Percentiles rank a stretch among this genome's conserved stretches.
These are phyloP conservation scores for Eupithecia exiguata DNA, from an alignment of 2,888 invertebrate species.

Conservation along the genomic window DNA sequence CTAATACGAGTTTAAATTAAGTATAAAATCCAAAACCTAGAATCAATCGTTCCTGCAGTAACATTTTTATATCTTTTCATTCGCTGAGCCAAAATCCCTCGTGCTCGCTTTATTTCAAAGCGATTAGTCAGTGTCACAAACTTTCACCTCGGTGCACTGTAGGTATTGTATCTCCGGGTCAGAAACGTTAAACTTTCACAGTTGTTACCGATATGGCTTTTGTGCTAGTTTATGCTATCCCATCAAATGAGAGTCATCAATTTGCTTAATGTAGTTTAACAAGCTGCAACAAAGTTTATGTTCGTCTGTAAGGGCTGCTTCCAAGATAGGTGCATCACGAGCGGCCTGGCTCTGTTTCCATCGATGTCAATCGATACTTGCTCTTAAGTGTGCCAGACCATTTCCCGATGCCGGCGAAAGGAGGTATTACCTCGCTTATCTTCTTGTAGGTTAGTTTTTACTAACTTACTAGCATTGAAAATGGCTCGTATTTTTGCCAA, in stretches of 20 bases:
- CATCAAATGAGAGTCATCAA: conserved; percentile 57
- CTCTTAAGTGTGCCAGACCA: conserved; percentile 51
- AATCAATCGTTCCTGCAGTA: conserved; percentile 28
- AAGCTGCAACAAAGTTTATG: conserved; percentile 31
- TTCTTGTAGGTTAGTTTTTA: not conserved
- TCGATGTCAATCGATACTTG: conserved; percentile 63
- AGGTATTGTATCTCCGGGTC: conserved; percentile 67
- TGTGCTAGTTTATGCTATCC: conserved; percentile 56
- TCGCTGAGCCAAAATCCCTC: conserved; percentile 49
- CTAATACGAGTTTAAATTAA: conserved; percentile 14
- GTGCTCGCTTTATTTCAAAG: conserved; percentile 57
- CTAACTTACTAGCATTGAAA: not conserved
- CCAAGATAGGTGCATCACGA: conserved; percentile 48
- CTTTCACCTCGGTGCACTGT: conserved; percentile 72
- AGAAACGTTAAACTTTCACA: conserved; percentile 67
- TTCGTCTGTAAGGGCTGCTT: conserved; percentile 30
- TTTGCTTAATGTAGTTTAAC: conserved; percentile 47
- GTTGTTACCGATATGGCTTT: conserved; percentile 61
- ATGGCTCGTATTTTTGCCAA: not conserved
- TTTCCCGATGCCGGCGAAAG: conserved; percentile 47
- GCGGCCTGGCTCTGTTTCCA: conserved; percentile 57
- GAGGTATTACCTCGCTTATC: conserved; percentile 18
- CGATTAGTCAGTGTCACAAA: conserved; percentile 74
- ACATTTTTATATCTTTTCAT: conserved; percentile 43
- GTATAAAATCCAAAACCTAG: conserved; percentile 14